Evolutionary conservation across 2,113 vertebrate species (phyloP), one percentile per base, ranked within the genome.

Genomic region (Nycticryphes semicollaris): DNA sequence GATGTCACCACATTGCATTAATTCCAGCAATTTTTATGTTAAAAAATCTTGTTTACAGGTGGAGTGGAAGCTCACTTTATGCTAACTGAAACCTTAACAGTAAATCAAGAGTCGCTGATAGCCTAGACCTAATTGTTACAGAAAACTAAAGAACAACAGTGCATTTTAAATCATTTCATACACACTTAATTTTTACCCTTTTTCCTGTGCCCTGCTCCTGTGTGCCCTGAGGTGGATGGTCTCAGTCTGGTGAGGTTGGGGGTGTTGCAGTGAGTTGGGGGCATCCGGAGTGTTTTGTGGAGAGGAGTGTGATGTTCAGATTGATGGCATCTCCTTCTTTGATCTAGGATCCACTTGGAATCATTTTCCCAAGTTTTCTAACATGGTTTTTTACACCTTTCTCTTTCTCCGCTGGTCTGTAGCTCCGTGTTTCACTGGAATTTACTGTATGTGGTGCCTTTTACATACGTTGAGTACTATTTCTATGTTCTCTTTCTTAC

Each of bases 191-290:
- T 93, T 77, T 21, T 89, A 12, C 5, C 7, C 19, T 7, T 45
- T 89, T 84, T 35, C 47, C 47, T 75, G 54, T 45, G 31, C 35
- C 22, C n/a, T 74, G 60, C 22, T 68, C 56, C 39, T 67, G 28
- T 1, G 0, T 57, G n/a, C 30, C 66, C 66, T 43, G 25, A 80
- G 41, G 27, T 45, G 5, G 4, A 12, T 33, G 23, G 28, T 50
- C 28, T 84, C 23, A 30, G n/a, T 7, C 21, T 73, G 41, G 12
- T 83, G 41, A 24, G 20, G 23, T 51, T 79, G 62, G 37, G 24
- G 30, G 9, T 9, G n/a, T 35, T 72, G 45, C 62, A 73, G 43
- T 0, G 0, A 43, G 8, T 37, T 0, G 2, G 14, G 20, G 35
- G 18, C 21, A 45, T 30, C 18, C 47, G 41, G 47, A 59, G 31